phyloP scores from a whole-genome alignment of 2,113 vertebrate species.

The Pedetes capensis region DNA sequence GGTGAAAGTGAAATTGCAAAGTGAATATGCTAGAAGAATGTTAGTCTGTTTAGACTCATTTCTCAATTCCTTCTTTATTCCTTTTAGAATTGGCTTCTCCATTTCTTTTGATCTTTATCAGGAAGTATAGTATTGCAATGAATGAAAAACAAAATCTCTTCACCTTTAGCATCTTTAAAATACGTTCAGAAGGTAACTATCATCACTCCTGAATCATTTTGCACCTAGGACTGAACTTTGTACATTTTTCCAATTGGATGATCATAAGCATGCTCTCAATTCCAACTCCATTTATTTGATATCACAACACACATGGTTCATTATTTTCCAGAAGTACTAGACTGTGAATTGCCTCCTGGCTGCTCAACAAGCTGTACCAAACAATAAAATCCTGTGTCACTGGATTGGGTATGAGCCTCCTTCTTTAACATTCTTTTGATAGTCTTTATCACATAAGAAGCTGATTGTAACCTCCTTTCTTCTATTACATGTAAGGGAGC shows the following conservation, averaged over 20 bases:
- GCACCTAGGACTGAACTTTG: conserved; percentile 56
- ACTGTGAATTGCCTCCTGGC: conserved; percentile 82
- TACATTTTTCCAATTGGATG: conserved; percentile 73
- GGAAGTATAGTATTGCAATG: conserved; percentile 31
- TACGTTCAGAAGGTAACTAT: conserved; percentile 50
- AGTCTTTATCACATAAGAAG: conserved; percentile 45
- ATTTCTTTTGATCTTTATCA: conserved; percentile 51
- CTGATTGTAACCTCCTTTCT: conserved; percentile 35
- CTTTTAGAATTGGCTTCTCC: conserved; percentile 24
- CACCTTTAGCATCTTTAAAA: conserved; percentile 62
- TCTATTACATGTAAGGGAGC: not conserved
- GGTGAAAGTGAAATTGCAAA: conserved; percentile 42
- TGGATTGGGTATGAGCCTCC: conserved; percentile 58
- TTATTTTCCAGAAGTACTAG: conserved; percentile 80
- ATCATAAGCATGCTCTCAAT: conserved; percentile 75
- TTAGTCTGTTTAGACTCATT: not conserved
- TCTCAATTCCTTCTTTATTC: not conserved
- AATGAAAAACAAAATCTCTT: not conserved
- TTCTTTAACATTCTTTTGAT: conserved; percentile 72
- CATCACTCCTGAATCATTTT: conserved; percentile 42
- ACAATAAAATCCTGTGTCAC: conserved; percentile 80
- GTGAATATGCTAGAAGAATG: conserved; percentile 6
- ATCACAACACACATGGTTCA: conserved; percentile 71
- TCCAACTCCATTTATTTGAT: conserved; percentile 81
- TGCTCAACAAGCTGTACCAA: conserved; percentile 82